These are phyloP conservation scores for Mastomys coucha DNA, from an alignment of 2,113 vertebrate species.

Conservation along the genomic window DNA sequence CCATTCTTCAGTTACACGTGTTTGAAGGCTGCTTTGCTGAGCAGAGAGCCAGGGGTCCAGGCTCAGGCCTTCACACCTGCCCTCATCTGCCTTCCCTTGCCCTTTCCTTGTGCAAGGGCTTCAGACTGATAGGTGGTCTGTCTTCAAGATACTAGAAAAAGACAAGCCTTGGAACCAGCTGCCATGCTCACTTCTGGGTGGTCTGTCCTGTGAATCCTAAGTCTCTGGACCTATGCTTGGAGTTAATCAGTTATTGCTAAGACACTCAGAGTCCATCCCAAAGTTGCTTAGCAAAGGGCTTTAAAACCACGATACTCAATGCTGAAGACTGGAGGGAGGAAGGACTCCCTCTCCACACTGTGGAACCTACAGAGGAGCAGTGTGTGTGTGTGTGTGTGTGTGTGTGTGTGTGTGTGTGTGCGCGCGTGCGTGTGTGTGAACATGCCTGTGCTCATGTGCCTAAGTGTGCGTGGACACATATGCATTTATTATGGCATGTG, in stretches of 20 bases:
- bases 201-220: background rate
- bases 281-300: background rate
- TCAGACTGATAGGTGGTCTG: constrained; percentile 60
- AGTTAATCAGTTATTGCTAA: background rate
- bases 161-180: constrained; percentile 50
- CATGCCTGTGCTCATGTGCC: background rate
- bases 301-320: background rate
- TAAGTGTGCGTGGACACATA: background rate
- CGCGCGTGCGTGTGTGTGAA: background rate
- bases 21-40: background rate
- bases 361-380: background rate
- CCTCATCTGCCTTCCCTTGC: constrained; percentile 35
- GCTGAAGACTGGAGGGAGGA: background rate
- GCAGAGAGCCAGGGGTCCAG: background rate
- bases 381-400: background rate
- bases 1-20: background rate
- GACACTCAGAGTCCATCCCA: background rate
- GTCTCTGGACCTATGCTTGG: too few species aligned
- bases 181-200: background rate
- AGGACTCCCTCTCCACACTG: background rate
- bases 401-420: background rate
- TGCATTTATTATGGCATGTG: background rate
- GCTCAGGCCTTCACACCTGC: background rate
- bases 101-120: constrained; percentile 53
- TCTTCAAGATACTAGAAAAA: too few species aligned